Conservation (phyloP, 2,888 invertebrate genomes). For the Mythimna impura region DNA sequence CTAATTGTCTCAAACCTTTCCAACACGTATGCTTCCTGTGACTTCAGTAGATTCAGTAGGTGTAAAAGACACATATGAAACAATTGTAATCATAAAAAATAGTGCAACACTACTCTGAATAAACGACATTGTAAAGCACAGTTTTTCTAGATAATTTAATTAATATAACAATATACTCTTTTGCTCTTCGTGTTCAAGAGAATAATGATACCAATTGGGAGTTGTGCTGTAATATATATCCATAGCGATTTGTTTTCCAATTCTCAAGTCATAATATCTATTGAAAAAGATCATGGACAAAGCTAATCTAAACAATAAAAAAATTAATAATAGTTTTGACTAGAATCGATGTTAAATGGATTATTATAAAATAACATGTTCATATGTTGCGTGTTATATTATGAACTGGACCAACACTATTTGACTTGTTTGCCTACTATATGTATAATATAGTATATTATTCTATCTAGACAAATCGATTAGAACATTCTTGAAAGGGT, state of each 20-base stretch:
- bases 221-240: neutral
- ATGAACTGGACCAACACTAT: neutral
- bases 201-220: neutral
- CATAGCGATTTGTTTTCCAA: neutral
- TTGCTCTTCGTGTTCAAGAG: neutral
- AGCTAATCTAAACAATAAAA: neutral
- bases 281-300: constrained; percentile 9
- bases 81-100: constrained; percentile 4
- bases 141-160: too few species aligned
- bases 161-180: neutral
- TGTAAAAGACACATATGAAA: constrained; percentile 3
- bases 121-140: constrained; percentile 28
- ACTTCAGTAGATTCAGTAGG: neutral
- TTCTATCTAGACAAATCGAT: too few species aligned
- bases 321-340: neutral
- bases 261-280: constrained; percentile 8
- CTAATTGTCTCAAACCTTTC: constrained; percentile 21
- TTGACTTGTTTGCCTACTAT: too few species aligned
- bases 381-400: neutral
- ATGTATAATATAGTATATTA: too few species aligned
- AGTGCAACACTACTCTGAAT: neutral
- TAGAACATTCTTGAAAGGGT: too few species aligned
- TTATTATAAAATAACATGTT: neutral
- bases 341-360: neutral
- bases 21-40: neutral